A percentile compares a stretch with the other conserved stretches of the same genome.
Evolutionary conservation across 2,888 invertebrate species (phyloP).

Genomic region (Macaria liturata): DNA sequence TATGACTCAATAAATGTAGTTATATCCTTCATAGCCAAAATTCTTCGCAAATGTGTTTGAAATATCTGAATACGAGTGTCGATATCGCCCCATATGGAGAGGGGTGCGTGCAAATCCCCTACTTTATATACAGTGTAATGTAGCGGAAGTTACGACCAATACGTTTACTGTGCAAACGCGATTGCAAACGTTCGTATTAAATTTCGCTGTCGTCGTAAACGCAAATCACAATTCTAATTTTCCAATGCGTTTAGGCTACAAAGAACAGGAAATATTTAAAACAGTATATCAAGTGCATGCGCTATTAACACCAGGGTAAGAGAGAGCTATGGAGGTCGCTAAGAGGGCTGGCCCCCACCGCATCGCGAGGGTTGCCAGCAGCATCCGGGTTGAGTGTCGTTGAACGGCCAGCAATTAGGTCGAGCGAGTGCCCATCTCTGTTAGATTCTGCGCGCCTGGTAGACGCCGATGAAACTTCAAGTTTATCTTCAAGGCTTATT

Average conservation of each 20-base stretch:
- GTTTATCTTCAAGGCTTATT: conserved; percentile 34
- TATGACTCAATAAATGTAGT: too few relatives aligned
- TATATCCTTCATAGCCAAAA: too few relatives aligned
- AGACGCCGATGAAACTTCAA: conserved; percentile 48
- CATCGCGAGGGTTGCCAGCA: conserved; percentile 53
- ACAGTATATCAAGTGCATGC: conserved; percentile 33
- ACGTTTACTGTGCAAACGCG: conserved; percentile 28
- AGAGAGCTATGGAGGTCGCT: conserved; percentile 32
- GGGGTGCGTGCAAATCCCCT: conserved; percentile 10
- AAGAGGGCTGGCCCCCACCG: conserved; percentile 45
- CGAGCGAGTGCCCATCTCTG: conserved; percentile 58
- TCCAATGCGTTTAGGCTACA: not conserved
- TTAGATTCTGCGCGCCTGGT: conserved; percentile 43
- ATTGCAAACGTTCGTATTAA: conserved; percentile 38
- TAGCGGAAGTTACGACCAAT: conserved; percentile 47
- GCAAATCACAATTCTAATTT: not conserved
- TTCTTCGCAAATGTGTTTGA: too few relatives aligned
- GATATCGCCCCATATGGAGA: conserved; percentile 22
- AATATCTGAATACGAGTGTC: not conserved
- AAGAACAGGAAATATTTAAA: conserved; percentile 11
- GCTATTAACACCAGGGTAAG: conserved; percentile 49
- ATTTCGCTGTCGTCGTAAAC: conserved; percentile 18
- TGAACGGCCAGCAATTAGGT: conserved; percentile 75
- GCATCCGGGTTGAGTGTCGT: conserved; percentile 71
- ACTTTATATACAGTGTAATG: conserved; percentile 32